A percentile compares a stretch with the other conserved stretches of the same genome.
Evolutionary conservation across 53 echinoderm and acorn worm genomes (phyloP).

Genomic region (Echinometra lucunter): DNA sequence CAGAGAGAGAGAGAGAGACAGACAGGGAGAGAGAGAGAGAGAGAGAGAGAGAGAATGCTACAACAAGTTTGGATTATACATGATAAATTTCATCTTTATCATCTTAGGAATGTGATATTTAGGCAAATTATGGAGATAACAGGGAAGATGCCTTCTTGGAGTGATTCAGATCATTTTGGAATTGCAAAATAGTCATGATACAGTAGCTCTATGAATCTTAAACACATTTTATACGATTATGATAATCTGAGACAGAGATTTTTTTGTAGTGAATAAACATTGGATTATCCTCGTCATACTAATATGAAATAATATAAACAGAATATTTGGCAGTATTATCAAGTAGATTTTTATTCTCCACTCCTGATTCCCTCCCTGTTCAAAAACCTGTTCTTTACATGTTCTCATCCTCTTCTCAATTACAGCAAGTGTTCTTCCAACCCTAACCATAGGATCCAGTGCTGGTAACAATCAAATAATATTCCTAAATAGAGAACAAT

Average conservation of each 20-base stretch:
- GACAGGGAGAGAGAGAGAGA: no score
- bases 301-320: neutral
- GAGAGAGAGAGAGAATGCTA: no score
- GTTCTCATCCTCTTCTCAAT: neutral
- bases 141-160: neutral
- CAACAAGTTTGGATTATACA: no score
- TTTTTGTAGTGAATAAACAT: neutral
- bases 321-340: no score
- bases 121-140: neutral
- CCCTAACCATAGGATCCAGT: neutral
- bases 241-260: neutral
- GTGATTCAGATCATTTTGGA: no score
- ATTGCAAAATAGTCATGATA: no score
- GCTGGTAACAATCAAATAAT: no score
- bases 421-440: neutral
- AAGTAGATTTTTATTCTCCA: no score
- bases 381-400: neutral
- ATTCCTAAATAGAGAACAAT: neutral
- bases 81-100: no score
- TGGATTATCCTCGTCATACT: neutral
- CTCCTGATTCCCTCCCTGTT: no score
- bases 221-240: neutral
- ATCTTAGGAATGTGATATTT: neutral
- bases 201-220: no score
- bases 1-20: no score